Evolutionary conservation across 2,797 vertebrate genomes (phyloP).

Genomic region (Onychomys leucogaster): DNA sequence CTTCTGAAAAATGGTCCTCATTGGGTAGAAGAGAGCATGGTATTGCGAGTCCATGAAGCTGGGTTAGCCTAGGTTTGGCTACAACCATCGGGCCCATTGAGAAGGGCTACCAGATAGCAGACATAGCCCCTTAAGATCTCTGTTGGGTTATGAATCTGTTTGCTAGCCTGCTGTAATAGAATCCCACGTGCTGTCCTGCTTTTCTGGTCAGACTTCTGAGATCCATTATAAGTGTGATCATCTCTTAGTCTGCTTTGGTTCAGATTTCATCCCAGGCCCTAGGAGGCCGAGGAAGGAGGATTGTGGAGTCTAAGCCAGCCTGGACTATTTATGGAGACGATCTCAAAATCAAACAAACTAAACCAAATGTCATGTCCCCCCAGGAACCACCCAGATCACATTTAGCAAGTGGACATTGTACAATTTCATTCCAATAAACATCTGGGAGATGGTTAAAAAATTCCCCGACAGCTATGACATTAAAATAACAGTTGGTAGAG

Average conservation of each 20-base stretch:
- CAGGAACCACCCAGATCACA: background rate
- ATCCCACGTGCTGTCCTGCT: background rate
- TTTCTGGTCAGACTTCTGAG: background rate
- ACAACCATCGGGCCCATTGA: background rate
- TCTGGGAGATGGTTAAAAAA: background rate
- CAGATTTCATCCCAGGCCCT: background rate
- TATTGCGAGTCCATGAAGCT: background rate
- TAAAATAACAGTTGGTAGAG: background rate
- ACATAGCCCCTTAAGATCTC: no score
- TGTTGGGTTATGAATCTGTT: background rate
- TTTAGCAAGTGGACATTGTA: background rate
- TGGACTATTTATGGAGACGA: background rate
- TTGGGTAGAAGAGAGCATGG: background rate
- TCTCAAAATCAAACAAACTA: background rate
- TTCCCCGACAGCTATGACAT: background rate
- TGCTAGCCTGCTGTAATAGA: background rate
- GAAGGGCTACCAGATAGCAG: background rate
- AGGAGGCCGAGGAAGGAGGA: background rate
- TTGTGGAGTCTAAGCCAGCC: background rate
- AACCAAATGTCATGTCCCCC: fast-evolving
- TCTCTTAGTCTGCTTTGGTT: background rate
- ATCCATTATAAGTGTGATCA: background rate
- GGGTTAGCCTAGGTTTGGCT: background rate
- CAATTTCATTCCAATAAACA: background rate
- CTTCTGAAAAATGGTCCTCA: background rate